Percentiles rank a stretch among this genome's conserved stretches.
Evolutionary conservation across 2,888 invertebrate genomes (phyloP).

Genomic region (Epinotia nisella): DNA sequence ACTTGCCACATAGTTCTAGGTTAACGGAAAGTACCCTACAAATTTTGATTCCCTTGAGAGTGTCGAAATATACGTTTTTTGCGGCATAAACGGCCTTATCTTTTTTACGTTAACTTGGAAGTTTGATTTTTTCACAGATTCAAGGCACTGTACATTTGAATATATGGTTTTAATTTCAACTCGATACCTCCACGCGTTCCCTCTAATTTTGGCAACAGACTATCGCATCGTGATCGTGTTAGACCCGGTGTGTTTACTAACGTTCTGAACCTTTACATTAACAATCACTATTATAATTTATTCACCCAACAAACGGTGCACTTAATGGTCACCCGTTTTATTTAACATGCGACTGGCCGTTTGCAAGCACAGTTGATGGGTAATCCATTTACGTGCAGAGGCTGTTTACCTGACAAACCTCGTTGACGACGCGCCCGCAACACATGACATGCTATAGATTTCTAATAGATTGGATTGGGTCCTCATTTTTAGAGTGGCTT

Average conservation of each 20-base stretch:
- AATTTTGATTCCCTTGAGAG: no score
- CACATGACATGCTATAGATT: constrained; percentile 7
- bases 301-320: constrained; percentile 16
- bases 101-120: no score
- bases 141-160: no score
- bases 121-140: no score
- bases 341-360: constrained; percentile 17
- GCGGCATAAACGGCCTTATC: no score
- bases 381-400: constrained; percentile 54
- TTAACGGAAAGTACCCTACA: no score
- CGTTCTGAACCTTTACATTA: constrained; percentile 6
- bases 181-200: no score
- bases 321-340: constrained; percentile 40
- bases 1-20: no score
- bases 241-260: not conserved
- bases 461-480: constrained; percentile 38
- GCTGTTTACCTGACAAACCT: constrained; percentile 42
- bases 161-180: no score
- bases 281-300: constrained; percentile 14
- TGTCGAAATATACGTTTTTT: no score
- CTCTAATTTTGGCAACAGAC: not conserved
- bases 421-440: constrained; percentile 30
- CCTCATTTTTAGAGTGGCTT: constrained; percentile 6
- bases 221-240: not conserved
- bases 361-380: constrained; percentile 54